A percentile compares a stretch with the other conserved stretches of the same genome.
Conservation (phyloP, 2,113 vertebrate genomes). For the Aviceda subcristata region DNA sequence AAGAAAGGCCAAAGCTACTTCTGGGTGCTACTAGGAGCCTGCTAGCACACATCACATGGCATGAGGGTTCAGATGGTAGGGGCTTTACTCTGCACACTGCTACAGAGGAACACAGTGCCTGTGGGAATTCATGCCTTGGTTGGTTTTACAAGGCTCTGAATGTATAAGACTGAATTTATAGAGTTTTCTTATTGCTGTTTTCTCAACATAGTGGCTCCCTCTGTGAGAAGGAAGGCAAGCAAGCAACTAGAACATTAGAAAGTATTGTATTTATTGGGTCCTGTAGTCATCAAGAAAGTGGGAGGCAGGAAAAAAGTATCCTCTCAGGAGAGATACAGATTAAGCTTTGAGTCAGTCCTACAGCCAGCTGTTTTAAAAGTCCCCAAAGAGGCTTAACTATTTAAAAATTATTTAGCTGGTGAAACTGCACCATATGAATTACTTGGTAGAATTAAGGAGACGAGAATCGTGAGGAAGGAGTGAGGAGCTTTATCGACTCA, state of each 20-base stretch:
- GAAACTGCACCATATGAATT: background rate
- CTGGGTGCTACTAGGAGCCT: background rate
- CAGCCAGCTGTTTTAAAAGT: conserved; percentile 14
- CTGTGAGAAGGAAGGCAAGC: background rate
- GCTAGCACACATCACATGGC: background rate
- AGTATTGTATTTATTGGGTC: conserved; percentile 9
- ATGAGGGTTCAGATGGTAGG: background rate
- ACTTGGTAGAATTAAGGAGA: conserved; percentile 14
- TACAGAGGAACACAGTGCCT: background rate
- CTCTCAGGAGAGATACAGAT: conserved; percentile 2
- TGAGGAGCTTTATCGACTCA: background rate
- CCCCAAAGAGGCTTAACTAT: background rate
- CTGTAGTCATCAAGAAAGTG: background rate
- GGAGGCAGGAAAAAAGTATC: background rate
- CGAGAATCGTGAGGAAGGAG: background rate
- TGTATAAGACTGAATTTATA: background rate
- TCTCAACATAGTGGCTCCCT: background rate
- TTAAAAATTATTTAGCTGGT: background rate
- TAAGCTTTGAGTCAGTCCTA: conserved; percentile 7
- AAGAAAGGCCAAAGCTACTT: background rate
- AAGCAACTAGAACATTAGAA: background rate
- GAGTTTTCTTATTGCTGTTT: conserved; percentile 14
- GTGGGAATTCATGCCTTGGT: background rate
- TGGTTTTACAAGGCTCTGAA: background rate
- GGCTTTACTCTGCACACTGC: background rate